A percentile compares a stretch with the other conserved stretches of the same genome.
Evolutionary conservation across 2,888 invertebrate genomes (phyloP).

Genomic region (Meloe dianella): DNA sequence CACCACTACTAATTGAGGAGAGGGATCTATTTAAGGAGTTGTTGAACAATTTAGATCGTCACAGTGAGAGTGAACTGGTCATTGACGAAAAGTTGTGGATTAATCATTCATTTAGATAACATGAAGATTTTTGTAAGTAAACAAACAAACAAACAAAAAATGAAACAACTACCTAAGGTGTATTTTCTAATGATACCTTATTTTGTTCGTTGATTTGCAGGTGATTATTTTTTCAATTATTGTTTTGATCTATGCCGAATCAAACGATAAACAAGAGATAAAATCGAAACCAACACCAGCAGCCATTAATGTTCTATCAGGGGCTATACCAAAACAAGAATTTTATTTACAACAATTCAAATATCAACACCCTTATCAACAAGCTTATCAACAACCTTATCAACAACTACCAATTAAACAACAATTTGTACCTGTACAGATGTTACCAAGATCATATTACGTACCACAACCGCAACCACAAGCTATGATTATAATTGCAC

Average conservation of each 20-base stretch:
- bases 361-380: constrained; percentile 31
- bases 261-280: constrained; percentile 27
- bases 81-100: constrained; percentile 31
- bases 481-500: constrained; percentile 56
- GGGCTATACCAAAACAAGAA: constrained; percentile 36
- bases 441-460: constrained; percentile 38
- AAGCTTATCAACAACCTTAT: constrained; percentile 27
- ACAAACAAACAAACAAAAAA: not conserved
- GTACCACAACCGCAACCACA: constrained; percentile 44
- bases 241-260: constrained; percentile 25
- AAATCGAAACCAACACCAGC: constrained; percentile 33
- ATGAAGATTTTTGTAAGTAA: constrained; percentile 42
- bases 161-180: too few relatives aligned
- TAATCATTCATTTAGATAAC: constrained; percentile 20
- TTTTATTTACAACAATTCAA: constrained; percentile 30
- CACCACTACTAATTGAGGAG: constrained; percentile 31
- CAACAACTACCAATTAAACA: constrained; percentile 38
- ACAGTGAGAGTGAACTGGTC: constrained; percentile 47
- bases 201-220: constrained; percentile 26
- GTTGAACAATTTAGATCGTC: constrained; percentile 42
- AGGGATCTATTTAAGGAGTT: constrained; percentile 40
- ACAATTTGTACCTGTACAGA: constrained; percentile 39
- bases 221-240: constrained; percentile 29
- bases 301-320: constrained; percentile 28
- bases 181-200: too few relatives aligned